A percentile compares a stretch with the other conserved stretches of the same genome.
These are phyloP conservation scores for Platysteira castanea DNA, from an alignment of 2,113 vertebrate genomes.

Conservation along the genomic window DNA sequence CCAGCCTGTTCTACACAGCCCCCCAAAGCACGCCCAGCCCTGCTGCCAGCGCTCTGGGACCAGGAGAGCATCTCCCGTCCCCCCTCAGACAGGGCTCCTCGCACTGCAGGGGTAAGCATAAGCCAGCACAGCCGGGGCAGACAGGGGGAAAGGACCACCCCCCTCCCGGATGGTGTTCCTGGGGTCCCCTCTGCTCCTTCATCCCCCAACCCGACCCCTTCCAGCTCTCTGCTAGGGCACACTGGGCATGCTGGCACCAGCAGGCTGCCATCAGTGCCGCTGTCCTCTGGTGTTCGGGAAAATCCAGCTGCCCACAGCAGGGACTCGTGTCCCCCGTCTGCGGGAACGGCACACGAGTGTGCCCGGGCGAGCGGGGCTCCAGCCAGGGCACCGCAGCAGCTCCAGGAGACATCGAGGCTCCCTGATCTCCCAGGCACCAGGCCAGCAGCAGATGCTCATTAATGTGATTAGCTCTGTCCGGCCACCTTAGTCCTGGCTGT, in stretches of 20 bases:
- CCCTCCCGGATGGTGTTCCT: neutral
- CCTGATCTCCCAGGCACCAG: neutral
- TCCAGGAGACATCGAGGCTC: accelerated
- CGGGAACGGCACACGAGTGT: accelerated
- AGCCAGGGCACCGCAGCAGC: neutral
- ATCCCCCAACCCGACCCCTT: accelerated
- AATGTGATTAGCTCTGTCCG: neutral
- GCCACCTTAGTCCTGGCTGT: neutral
- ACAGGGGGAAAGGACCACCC: neutral
- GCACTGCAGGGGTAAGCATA: accelerated
- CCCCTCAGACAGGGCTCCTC: neutral
- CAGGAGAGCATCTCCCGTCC: neutral
- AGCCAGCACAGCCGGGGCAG: neutral
- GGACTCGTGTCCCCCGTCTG: accelerated
- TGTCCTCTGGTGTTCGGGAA: accelerated
- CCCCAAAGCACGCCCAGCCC: too few species aligned
- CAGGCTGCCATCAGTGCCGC: neutral
- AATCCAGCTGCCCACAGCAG: accelerated
- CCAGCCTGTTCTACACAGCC: neutral
- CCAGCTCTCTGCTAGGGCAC: neutral
- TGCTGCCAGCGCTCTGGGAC: accelerated
- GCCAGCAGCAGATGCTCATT: neutral
- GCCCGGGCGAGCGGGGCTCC: accelerated
- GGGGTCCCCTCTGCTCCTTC: neutral
- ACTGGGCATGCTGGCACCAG: neutral